A percentile compares a stretch with the other conserved stretches of the same genome.
phyloP scores from a whole-genome alignment of 30 jellyfish, hydroid and myxozoan genomes.

The Aurelia sp. region DNA sequence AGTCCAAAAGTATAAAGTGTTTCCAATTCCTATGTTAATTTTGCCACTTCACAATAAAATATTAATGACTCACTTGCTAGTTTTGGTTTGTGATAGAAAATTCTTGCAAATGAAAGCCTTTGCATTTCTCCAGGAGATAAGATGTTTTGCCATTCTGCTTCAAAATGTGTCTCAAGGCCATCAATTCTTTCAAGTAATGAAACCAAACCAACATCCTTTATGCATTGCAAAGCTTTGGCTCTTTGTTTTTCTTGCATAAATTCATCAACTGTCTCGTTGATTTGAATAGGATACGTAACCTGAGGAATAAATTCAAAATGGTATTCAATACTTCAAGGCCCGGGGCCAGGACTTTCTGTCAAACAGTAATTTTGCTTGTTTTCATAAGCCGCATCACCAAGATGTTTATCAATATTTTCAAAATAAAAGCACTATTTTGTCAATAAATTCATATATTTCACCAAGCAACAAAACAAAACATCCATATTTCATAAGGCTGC shows the following conservation, averaged over 20 bases:
- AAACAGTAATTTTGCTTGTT: no score
- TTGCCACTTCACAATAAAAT: no score
- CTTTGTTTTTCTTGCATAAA: conserved; percentile 18
- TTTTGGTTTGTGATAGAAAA: conserved; percentile 88
- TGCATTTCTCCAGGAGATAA: conserved; percentile 99
- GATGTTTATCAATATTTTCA: no score
- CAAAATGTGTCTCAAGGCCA: conserved; percentile 53
- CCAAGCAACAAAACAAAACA: no score
- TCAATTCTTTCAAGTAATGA: conserved; percentile 66
- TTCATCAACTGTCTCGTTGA: conserved; percentile 19
- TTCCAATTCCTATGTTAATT: no score
- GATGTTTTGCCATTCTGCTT: conserved; percentile 61
- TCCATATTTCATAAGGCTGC: no score
- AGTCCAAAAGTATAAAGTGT: no score
- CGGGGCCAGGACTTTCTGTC: no score
- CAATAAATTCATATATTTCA: no score
- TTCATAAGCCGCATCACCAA: no score
- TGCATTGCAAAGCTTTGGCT: conserved; percentile 63
- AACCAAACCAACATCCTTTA: conserved; percentile 84
- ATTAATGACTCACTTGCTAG: conserved; percentile 69
- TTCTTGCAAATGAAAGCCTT: conserved; percentile 89
- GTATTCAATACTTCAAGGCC: no score
- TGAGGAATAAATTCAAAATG: neutral
- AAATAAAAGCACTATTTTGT: no score
- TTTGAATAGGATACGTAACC: conserved; percentile 65